These are phyloP conservation scores for Empis stercorea DNA, from an alignment of 2,888 invertebrate genomes.

Conservation along the genomic window DNA sequence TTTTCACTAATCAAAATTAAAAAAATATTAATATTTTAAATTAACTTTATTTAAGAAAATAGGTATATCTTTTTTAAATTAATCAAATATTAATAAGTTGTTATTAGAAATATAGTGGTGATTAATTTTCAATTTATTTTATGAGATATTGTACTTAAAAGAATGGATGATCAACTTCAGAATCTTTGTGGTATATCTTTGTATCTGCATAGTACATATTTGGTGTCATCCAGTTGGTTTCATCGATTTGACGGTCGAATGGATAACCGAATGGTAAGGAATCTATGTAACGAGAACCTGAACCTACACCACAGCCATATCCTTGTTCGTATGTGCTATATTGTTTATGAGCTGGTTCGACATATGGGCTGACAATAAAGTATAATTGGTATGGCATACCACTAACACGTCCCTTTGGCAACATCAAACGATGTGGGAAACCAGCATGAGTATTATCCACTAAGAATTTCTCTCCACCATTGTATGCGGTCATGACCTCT, in stretches of 20 bases:
- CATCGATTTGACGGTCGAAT: conserved; percentile 52
- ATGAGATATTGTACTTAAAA: neutral
- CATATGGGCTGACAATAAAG: conserved; percentile 46
- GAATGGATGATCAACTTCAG: neutral
- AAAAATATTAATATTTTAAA: too few species aligned
- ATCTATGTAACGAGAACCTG: conserved; percentile 44
- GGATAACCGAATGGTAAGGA: conserved; percentile 58
- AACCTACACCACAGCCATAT: conserved; percentile 42
- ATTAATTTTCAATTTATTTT: too few species aligned
- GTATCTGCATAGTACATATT: conserved; percentile 56
- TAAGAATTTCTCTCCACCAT: conserved; percentile 41
- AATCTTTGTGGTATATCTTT: conserved; percentile 44
- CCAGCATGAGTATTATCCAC: conserved; percentile 46
- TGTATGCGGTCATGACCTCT: conserved; percentile 35
- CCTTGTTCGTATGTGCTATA: conserved; percentile 38
- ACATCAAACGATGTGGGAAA: conserved; percentile 55
- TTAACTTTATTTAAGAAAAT: too few species aligned
- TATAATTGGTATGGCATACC: conserved; percentile 54
- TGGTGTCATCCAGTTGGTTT: conserved; percentile 46
- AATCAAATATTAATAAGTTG: too few species aligned
- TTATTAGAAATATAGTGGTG: too few species aligned
- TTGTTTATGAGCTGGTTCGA: conserved; percentile 36
- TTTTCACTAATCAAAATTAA: too few species aligned
- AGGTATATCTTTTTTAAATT: too few species aligned
- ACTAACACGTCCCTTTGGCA: conserved; percentile 55